Evolutionary conservation across 2,888 invertebrate species (phyloP), one percentile per base, ranked within the genome.

Genomic region (Drosophila algonquin): DNA sequence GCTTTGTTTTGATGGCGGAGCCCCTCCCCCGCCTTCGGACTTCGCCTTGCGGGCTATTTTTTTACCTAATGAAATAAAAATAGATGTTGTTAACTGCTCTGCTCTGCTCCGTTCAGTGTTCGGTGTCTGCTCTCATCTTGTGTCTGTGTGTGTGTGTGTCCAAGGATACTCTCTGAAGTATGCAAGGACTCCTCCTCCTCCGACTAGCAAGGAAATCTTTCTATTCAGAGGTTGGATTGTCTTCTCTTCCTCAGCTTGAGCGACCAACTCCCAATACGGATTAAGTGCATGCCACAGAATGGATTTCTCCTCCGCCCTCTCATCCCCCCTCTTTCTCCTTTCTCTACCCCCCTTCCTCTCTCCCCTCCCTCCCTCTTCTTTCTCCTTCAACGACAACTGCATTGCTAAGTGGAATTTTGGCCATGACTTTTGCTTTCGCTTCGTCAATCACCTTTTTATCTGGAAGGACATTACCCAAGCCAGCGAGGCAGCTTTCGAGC

Each of bases 401-500:
- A 86, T 86, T 86, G 74, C 74, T 77, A 70, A 76, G 79, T 73
- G 74, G 72, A 80, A 76, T 63, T 83, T 81, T 81, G 81, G 81
- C 83, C 85, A 82, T 85, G 85, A 85, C 85, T 85, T 85, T 87
- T 85, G 85, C 85, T 85, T 82, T 85, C 73, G 77, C 78, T 85
- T 81, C 85, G 85, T 87, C 85, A 85, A 85, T 87, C 85, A 85
- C 85, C 77, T 80, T 87, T 85, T 87, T 87, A 85, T 87, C 85
- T 85, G 73, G 65, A 73, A 79, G 67, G 84, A 87, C 87, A 82
- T 85, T 87, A 82, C 82, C 72, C 72, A 59, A 80, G 87, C 74
- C 70, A 77, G 73, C 53, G 21, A 24, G 44, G 52, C 14, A 55
- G 57, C 72, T 72, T 63, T 73, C 72, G 68, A 79, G 81, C 73